Conservation (phyloP, 2,888 invertebrate genomes). For the Congeria kusceri region DNA sequence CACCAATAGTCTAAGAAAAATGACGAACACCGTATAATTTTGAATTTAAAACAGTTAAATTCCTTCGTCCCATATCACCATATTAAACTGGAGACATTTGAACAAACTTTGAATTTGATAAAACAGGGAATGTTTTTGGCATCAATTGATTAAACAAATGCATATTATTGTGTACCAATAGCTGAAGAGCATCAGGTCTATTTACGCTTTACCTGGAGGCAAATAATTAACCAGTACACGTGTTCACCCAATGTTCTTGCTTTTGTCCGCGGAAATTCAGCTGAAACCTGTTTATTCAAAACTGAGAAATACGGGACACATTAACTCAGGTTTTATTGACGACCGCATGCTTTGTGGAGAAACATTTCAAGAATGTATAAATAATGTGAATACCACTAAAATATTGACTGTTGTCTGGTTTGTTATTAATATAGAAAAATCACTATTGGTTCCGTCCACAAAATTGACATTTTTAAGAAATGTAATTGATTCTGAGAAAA, state of each 20-base stretch:
- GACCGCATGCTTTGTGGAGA: too few relatives aligned
- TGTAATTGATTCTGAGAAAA: too few relatives aligned
- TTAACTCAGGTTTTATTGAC: slow-evolving; percentile 51
- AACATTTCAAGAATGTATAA: too few relatives aligned
- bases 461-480: too few relatives aligned
- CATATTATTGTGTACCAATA: too few relatives aligned
- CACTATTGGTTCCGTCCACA: too few relatives aligned
- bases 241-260: slow-evolving; percentile 16
- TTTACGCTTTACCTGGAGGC: too few relatives aligned
- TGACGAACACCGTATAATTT: slow-evolving; percentile 35
- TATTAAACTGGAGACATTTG: slow-evolving; percentile 44
- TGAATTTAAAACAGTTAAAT: slow-evolving; percentile 38
- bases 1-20: slow-evolving; percentile 30
- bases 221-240: too few relatives aligned
- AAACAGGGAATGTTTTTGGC: slow-evolving; percentile 1
- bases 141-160: too few relatives aligned
- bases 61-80: slow-evolving; percentile 19
- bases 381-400: too few relatives aligned
- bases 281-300: slow-evolving; percentile 48
- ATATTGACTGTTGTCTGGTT: slow-evolving; percentile 23
- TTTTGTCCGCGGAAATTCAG: slow-evolving; percentile 1
- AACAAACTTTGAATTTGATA: slow-evolving; percentile 16
- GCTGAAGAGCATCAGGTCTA: too few relatives aligned
- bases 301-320: too few relatives aligned
- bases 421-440: background rate